Evolutionary conservation across 2,113 vertebrate species (phyloP).

Genomic region (Antennarius striatus): DNA sequence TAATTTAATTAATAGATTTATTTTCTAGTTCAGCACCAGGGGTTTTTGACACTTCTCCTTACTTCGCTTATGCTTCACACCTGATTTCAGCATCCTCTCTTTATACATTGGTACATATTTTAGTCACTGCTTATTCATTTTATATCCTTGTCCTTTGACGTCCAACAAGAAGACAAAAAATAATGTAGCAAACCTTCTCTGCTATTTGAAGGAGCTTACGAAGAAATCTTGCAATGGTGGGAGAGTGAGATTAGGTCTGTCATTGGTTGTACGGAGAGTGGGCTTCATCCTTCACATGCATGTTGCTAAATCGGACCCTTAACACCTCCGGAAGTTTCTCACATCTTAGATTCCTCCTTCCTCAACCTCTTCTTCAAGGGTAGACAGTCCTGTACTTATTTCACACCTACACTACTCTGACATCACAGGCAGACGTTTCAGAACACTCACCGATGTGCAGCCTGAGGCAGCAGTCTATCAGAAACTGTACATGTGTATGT

Average conservation of each 20-base stretch:
- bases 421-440: slow-evolving; percentile 22
- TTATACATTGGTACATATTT: slow-evolving; percentile 16
- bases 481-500: neutral
- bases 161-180: slow-evolving; percentile 37
- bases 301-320: slow-evolving; percentile 37
- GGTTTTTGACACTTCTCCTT: slow-evolving; percentile 13
- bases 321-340: slow-evolving; percentile 52
- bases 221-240: slow-evolving; percentile 31
- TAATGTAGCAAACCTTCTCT: slow-evolving; percentile 13
- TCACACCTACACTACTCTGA: slow-evolving; percentile 34
- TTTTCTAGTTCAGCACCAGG: slow-evolving; percentile 12
- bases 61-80: slow-evolving; percentile 18
- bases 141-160: slow-evolving; percentile 15
- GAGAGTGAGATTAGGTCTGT: slow-evolving; percentile 46
- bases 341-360: slow-evolving; percentile 38
- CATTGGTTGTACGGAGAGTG: slow-evolving; percentile 19
- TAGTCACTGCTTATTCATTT: slow-evolving; percentile 7
- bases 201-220: slow-evolving; percentile 44
- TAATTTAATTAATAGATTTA: slow-evolving; percentile 9
- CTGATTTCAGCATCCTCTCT: slow-evolving; percentile 1
- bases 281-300: slow-evolving; percentile 22
- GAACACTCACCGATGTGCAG: neutral
- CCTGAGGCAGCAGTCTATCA: neutral
- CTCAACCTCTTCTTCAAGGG: slow-evolving; percentile 28
- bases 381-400: slow-evolving; percentile 9